A percentile compares a stretch with the other conserved stretches of the same genome.
These are phyloP conservation scores for Aix galericulata DNA, from an alignment of 2,113 vertebrate species.

Conservation along the genomic window DNA sequence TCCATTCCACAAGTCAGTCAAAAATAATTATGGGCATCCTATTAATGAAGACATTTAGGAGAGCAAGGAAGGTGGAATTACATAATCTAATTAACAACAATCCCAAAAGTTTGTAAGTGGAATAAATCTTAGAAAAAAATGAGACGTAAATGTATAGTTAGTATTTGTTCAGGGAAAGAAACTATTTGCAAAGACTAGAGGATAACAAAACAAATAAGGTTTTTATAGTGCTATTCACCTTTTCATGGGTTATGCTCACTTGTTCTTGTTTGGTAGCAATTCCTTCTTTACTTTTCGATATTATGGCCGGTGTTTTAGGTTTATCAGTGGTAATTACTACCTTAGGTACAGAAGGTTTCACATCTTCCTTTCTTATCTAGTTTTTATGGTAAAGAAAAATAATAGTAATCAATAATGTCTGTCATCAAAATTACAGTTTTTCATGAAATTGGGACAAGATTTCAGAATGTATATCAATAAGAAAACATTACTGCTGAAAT, in stretches of 20 bases:
- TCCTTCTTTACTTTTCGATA: conserved; percentile 66
- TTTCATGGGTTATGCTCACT: conserved; percentile 76
- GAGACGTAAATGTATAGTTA: conserved; percentile 23
- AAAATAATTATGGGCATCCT: background rate
- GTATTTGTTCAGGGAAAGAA: conserved; percentile 4
- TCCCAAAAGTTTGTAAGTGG: background rate
- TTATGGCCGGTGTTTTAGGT: conserved; percentile 17
- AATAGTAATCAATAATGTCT: conserved; percentile 32
- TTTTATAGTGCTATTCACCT: conserved; percentile 70
- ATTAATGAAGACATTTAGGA: conserved; percentile 4
- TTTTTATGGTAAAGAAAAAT: conserved; percentile 75
- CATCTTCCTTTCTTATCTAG: conserved; percentile 81
- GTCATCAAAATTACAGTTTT: background rate
- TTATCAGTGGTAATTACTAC: conserved; percentile 71
- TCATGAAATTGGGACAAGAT: background rate
- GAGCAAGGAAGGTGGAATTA: background rate
- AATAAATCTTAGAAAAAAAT: background rate
- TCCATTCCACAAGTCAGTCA: background rate
- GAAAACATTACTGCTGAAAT: background rate
- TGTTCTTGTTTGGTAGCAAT: conserved; percentile 71
- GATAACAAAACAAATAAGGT: background rate
- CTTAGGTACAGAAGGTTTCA: conserved; percentile 69
- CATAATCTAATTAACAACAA: background rate
- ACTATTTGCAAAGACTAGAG: background rate
- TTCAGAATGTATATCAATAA: background rate